Evolutionary conservation across 2,888 invertebrate species (phyloP).

Genomic region (Ectropis crepuscularia): DNA sequence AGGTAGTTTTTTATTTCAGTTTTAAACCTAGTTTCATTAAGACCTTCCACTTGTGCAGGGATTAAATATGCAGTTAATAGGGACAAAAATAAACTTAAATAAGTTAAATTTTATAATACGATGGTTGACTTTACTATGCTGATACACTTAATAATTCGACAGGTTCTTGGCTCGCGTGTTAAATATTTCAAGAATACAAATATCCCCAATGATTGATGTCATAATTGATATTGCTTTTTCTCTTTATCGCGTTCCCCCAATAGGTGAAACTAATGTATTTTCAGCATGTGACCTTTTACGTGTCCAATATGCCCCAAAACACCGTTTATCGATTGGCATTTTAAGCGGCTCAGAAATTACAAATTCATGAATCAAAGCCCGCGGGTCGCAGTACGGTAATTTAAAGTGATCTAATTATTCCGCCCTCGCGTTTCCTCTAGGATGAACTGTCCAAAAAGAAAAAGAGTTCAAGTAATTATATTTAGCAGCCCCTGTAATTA

Average conservation of each 20-base stretch:
- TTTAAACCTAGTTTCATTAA: too few species aligned
- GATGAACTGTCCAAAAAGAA: conserved; percentile 66
- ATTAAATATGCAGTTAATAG: too few species aligned
- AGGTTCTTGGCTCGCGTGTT: too few species aligned
- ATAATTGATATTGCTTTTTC: neutral
- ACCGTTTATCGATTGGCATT: conserved; percentile 24
- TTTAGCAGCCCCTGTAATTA: conserved; percentile 84
- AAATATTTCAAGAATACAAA: too few species aligned
- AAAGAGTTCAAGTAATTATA: conserved; percentile 79
- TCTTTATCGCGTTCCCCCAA: neutral
- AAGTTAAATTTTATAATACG: too few species aligned
- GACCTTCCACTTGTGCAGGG: too few species aligned
- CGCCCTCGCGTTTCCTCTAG: conserved; percentile 44
- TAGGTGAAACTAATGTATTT: conserved; percentile 1
- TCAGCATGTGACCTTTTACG: conserved; percentile 9
- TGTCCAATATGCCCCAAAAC: conserved; percentile 8
- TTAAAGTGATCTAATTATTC: conserved; percentile 41
- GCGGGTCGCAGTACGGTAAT: conserved; percentile 25
- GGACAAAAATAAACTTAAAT: too few species aligned
- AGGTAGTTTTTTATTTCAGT: too few species aligned
- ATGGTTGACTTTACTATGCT: too few species aligned
- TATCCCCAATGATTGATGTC: too few species aligned
- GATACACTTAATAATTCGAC: too few species aligned
- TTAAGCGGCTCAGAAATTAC: conserved; percentile 19
- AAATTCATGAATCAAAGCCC: conserved; percentile 28